Conservation (phyloP, 1,140 invertebrate species). For the Caenorhabditis brenneri region DNA sequence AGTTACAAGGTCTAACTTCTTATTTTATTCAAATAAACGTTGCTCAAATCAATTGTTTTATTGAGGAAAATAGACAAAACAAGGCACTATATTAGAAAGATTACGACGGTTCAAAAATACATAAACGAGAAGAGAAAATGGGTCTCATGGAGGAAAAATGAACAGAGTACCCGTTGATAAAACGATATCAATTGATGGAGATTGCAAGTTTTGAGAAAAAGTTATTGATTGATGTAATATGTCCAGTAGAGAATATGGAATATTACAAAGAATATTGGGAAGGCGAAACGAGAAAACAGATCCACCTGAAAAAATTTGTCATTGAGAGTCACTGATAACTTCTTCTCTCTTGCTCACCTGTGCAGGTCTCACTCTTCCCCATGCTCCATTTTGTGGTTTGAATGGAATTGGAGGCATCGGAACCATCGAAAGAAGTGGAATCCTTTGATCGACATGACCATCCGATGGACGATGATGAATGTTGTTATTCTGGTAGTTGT, state of each 20-base stretch:
- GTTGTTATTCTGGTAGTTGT: slow-evolving; percentile 18
- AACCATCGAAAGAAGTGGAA: slow-evolving; percentile 48
- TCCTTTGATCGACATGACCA: slow-evolving; percentile 44
- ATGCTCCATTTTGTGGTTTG: slow-evolving; percentile 43
- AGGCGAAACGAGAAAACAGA: slow-evolving; percentile 65
- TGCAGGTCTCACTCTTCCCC: slow-evolving; percentile 42
- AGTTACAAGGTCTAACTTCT: neutral
- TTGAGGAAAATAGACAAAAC: neutral
- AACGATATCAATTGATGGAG: neutral
- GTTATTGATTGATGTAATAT: slow-evolving; percentile 63
- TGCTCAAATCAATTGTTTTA: neutral
- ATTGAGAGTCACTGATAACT: too few relatives aligned
- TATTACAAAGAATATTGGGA: slow-evolving; percentile 66
- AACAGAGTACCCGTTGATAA: neutral
- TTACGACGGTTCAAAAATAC: neutral
- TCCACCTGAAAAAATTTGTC: slow-evolving; percentile 61
- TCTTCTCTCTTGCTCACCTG: slow-evolving; percentile 40
- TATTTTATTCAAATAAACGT: neutral
- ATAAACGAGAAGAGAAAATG: neutral
- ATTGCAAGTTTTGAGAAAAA: neutral
- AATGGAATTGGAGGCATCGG: slow-evolving; percentile 53
- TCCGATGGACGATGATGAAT: slow-evolving; percentile 33
- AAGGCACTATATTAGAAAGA: neutral
- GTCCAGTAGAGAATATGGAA: slow-evolving; percentile 68
- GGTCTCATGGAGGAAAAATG: neutral